phyloP scores from a whole-genome alignment of 2,797 vertebrate species.

The Amphiprion clarkii region DNA sequence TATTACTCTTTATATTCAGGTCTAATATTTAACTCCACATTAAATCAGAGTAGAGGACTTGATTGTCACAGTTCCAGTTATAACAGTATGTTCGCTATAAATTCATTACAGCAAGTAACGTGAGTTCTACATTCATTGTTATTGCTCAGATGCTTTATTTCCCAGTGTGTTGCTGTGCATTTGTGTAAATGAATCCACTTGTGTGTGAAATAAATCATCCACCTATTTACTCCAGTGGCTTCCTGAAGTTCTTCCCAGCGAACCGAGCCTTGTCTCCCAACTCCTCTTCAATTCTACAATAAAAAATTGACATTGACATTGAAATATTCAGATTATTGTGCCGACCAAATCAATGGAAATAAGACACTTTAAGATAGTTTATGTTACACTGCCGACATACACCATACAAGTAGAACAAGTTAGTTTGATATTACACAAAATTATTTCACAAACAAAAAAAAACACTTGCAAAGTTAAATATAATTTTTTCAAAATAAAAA shows the following conservation, averaged over 20 bases:
- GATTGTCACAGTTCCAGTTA: slow-evolving; percentile 8
- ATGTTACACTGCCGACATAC: too few relatives aligned
- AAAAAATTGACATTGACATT: neutral
- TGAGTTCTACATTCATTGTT: slow-evolving; percentile 32
- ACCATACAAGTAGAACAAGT: too few relatives aligned
- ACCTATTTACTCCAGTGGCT: slow-evolving; percentile 86
- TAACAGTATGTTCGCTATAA: slow-evolving; percentile 16
- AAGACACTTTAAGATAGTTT: neutral
- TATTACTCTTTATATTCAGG: slow-evolving; percentile 10
- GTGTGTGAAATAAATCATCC: slow-evolving; percentile 3
- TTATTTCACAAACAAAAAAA: neutral
- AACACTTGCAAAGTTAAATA: neutral
- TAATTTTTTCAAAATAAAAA: neutral
- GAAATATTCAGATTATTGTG: too few relatives aligned
- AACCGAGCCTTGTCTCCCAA: slow-evolving; percentile 92
- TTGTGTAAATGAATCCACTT: slow-evolving; percentile 14
- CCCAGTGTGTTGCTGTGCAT: slow-evolving; percentile 1
- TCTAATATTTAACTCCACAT: slow-evolving; percentile 28
- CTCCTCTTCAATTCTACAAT: slow-evolving; percentile 94
- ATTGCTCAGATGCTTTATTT: neutral
- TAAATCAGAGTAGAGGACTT: slow-evolving; percentile 3
- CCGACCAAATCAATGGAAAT: neutral
- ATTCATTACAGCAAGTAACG: neutral
- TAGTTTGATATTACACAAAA: neutral
- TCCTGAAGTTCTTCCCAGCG: slow-evolving; percentile 95